Evolutionary conservation across 2,113 vertebrate genomes (phyloP), one percentile per base, ranked within the genome.

Genomic region (Anguilla rostrata): DNA sequence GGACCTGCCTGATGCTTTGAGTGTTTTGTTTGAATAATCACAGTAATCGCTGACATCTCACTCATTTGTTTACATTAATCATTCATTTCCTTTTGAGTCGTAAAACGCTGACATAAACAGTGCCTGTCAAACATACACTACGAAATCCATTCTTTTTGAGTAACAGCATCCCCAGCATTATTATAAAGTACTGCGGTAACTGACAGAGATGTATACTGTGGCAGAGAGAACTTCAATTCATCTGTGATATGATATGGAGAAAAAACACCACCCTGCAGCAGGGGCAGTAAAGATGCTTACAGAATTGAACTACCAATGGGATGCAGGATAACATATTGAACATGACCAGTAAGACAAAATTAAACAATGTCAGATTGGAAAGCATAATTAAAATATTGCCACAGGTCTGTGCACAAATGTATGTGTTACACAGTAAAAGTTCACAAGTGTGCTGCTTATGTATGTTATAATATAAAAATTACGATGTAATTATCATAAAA

Each of bases 21-120:
- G 18, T 26, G 60, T 26, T 66, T 66, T 66, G 60, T 66, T 66
- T 66, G 60, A 66, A 66, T 66, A 66, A 66, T 66, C 60, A 66
- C 60, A 66, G 60, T 66, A 66, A 66, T 66, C 60, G 60, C 22
- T 66, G 60, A 66, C 22, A 26, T 66, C 60, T 66, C 60, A 66
- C 60, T 66, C 60, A 66, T 66, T 66, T 66, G 60, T 66, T 66
- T 66, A 66, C 60, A 26, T 66, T 66, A 66, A 66, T 66, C 60
- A 22, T 26, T 66, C 18, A 66, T 26, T 66, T 66, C 60, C 49
- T 66, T 66, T 66, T 4, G 60, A 66, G 60, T 26, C 11, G 20
- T 66, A 66, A 26, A 26, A 66, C 22, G 60, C 60, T 66, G 60
- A 66, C 60, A 66, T 66, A 66, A 20, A 66, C 60, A 22, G 5